Percentiles rank a stretch among this genome's conserved stretches.
These are phyloP conservation scores for Meloidogyne exigua DNA, from an alignment of 1,140 invertebrate genomes.

Conservation along the genomic window DNA sequence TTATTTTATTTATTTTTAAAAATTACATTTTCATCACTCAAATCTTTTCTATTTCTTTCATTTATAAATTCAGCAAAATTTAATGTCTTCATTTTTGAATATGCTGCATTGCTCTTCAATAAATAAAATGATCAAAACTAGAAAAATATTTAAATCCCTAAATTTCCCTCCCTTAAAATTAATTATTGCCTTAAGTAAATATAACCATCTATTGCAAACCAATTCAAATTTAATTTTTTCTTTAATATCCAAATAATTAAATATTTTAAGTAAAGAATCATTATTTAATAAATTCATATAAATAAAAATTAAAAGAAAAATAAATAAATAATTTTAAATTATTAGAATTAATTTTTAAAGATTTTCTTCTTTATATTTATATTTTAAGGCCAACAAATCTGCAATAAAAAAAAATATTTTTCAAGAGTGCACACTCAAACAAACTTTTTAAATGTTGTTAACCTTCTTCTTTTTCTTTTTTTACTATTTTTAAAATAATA, in stretches of 20 bases:
- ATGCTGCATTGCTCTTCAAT: constrained; percentile 6
- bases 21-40: background rate
- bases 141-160: constrained; percentile 6
- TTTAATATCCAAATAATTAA: constrained; percentile 30
- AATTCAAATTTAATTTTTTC: constrained; percentile 34
- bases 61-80: constrained; percentile 16
- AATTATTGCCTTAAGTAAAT: constrained; percentile 7
- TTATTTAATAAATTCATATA: constrained; percentile 31
- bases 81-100: constrained; percentile 24
- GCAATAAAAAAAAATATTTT: too few relatives aligned
- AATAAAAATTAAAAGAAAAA: background rate
- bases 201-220: constrained; percentile 32
- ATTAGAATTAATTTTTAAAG: too few relatives aligned
- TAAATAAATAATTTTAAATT: too few relatives aligned
- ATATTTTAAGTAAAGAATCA: constrained; percentile 30
- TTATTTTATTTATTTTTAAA: background rate
- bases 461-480: too few relatives aligned
- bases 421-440: too few relatives aligned
- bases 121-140: constrained; percentile 18
- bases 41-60: background rate
- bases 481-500: too few relatives aligned
- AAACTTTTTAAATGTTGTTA: too few relatives aligned
- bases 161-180: background rate
- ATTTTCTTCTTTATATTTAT: too few relatives aligned
- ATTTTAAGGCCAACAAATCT: too few relatives aligned